Base-by-base conservation (phyloP, 2,113 vertebrate species). In the Hypocryptadius cinnamomeus region DNA sequence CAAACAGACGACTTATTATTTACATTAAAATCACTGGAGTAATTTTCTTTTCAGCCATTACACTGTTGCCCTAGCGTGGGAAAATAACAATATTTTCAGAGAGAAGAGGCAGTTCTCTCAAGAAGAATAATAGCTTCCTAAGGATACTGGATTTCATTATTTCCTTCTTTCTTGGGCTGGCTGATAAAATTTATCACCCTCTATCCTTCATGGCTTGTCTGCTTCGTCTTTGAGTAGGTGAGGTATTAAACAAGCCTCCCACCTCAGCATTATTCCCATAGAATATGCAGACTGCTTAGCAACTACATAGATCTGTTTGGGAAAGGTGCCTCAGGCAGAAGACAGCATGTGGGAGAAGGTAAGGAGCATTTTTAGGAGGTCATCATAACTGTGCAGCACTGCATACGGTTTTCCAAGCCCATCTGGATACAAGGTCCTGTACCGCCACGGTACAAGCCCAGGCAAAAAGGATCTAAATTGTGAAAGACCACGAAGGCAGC, bases 251-350 rank as follows among this genome's bases (percentile, higher is more conserved):
- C 35, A 87, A 86, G 40, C 45, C 39, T 81, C 86, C 77, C 65
- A 81, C 80, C 56, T 82, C 40, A 86, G 69, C 69, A 53, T 87
- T 94, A 93, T 92, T 93, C 79, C 74, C 61, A 71, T n/a, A 69
- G 80, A 48, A 65, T 89, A 76, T 2, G 5, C 65, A 85, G 65
- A 39, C 37, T 90, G 45, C 68, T 90, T 48, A 94, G 83, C 86
- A 95, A 10, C 84, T 89, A 35, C 61, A 79, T 33, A 78, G 28
- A 74, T 89, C 80, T 78, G 20, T 87, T 93, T 84, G 77, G 86
- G 80, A 92, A 95, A 81, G 80, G 65, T 50, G 92, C 89, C 78
- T 71, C n/a, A 25, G 78, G 94, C 69, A 94, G 70, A 48, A 93
- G 53, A 89, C 53, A 81, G 80, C 83, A 61, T 72, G 73, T 88